Conservation (phyloP, 1,140 invertebrate species). For the Bombus pyrosoma region DNA sequence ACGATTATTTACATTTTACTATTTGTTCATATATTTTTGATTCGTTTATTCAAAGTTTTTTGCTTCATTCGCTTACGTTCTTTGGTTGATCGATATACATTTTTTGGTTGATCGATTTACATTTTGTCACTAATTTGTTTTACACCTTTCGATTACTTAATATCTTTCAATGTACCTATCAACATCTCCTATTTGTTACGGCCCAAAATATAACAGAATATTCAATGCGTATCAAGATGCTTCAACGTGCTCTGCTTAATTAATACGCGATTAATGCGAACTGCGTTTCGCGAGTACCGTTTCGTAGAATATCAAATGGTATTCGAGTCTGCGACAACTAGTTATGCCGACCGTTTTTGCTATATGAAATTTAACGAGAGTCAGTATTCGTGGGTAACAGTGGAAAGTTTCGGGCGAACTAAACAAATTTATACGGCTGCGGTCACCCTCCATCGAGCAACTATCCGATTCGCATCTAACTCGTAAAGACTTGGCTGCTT, state of each 20-base stretch:
- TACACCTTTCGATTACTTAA: background rate
- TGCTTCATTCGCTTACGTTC: background rate
- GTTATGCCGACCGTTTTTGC: background rate
- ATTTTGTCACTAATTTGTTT: background rate
- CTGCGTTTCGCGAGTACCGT: background rate
- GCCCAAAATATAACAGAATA: too few species aligned
- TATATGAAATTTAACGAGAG: too few species aligned
- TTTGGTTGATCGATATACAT: background rate
- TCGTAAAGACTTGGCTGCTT: background rate
- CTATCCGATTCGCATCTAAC: background rate
- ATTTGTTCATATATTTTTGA: background rate
- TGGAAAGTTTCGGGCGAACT: background rate
- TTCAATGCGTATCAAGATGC: background rate
- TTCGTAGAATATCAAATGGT: too few species aligned
- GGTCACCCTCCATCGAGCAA: background rate
- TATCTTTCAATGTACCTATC: too few species aligned
- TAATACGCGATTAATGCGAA: background rate
- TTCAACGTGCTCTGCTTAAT: conserved; percentile 5
- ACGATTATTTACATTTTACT: background rate
- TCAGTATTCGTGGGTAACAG: background rate
- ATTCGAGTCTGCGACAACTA: background rate
- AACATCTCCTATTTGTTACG: background rate
- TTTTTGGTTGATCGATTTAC: background rate
- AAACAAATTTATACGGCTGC: too few species aligned
- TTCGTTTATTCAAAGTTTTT: background rate